Conservation (phyloP, 2,797 vertebrate species). For the Loris lydekkerianus region DNA sequence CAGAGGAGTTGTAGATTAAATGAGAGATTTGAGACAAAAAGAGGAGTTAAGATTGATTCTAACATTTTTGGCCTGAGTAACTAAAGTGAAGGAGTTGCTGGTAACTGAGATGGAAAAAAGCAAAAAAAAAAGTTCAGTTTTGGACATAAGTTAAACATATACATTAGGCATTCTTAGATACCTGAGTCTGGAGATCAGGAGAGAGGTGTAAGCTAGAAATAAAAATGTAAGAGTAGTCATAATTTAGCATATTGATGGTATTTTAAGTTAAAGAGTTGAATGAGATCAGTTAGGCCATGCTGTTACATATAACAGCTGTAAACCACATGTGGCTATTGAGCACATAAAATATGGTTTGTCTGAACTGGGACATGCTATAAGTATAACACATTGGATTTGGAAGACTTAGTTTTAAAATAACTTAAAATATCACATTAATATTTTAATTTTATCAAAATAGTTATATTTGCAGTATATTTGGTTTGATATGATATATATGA, state of each 20-base stretch:
- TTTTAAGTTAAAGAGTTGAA: neutral
- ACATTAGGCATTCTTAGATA: neutral
- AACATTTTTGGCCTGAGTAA: neutral
- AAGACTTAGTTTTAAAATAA: slow-evolving; percentile 45
- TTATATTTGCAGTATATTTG: neutral
- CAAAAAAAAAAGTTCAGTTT: slow-evolving; percentile 17
- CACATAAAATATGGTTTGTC: neutral
- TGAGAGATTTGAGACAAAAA: slow-evolving; percentile 13
- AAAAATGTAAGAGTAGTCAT: neutral
- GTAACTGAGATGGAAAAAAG: neutral
- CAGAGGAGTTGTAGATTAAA: neutral
- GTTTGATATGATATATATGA: neutral
- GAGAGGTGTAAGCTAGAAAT: neutral
- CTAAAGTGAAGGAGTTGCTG: neutral
- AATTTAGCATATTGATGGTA: neutral
- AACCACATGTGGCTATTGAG: neutral
- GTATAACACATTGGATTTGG: slow-evolving; percentile 24
- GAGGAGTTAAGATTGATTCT: neutral
- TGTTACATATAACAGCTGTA: neutral
- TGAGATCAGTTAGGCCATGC: neutral
- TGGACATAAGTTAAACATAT: neutral
- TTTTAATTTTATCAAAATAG: slow-evolving; percentile 21
- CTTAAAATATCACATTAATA: slow-evolving; percentile 22
- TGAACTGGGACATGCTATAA: neutral
- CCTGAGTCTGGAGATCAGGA: neutral